Base-by-base conservation (phyloP, 2,888 invertebrate genomes). In the Tachina lurida region DNA sequence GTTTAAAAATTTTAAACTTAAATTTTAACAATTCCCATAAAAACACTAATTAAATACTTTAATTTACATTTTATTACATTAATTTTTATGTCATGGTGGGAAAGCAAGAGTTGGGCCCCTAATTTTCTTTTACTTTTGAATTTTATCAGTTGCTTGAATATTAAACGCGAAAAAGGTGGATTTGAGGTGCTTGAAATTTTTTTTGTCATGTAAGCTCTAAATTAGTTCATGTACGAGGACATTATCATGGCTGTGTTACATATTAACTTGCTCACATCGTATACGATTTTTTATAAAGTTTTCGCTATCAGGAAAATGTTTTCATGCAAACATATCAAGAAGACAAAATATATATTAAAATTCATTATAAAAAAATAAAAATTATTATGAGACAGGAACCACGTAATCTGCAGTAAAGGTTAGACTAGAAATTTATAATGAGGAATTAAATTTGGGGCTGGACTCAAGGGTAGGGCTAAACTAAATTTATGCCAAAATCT, bases 11-110 rank as follows among this genome's bases (percentile, higher is more conserved):
- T n/a, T n/a, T n/a, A n/a, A n/a, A n/a, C n/a, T n/a, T n/a, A n/a
- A n/a, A n/a, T n/a, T n/a, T n/a, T n/a, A n/a, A n/a, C n/a, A n/a
- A n/a, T n/a, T n/a, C n/a, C n/a, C n/a, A n/a, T n/a, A n/a, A n/a
- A n/a, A n/a, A n/a, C n/a, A n/a, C n/a, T n/a, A n/a, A n/a, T n/a
- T n/a, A n/a, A n/a, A n/a, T n/a, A n/a, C n/a, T n/a, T n/a, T 77
- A 81, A 81, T 85, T 85, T 81, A 22, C 70, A 54, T 43, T 70
- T 70, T 70, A 75, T 47, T 67, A 63, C 56, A 79, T 63, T 56
- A 63, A 79, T 68, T 68, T 77, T 43, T 54, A 47, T 76, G 58
- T 60, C 62, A 65, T 71, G 31, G 43, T 4, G 43, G 1, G 15
- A 52, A 77, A 63, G 31, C 52, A 45, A 52, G 45, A 81, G 58